These are phyloP conservation scores for Pachyseris speciosa DNA, from an alignment of 64 coral and sea anemone species.

Conservation along the genomic window DNA sequence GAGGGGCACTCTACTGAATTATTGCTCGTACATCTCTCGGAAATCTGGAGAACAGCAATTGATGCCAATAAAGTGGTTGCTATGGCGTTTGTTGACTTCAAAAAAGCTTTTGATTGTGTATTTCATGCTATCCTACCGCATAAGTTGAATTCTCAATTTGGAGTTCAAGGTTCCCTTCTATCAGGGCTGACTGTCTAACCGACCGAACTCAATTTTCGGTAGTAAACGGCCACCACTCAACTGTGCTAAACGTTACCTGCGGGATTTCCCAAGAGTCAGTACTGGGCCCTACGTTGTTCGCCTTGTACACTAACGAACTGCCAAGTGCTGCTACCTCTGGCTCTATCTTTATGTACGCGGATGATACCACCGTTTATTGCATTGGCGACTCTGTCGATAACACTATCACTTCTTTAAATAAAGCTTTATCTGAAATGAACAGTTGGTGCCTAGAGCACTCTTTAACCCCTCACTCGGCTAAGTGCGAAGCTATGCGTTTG, in stretches of 20 bases:
- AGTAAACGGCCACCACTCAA: not conserved
- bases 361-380: not conserved
- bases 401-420: not conserved
- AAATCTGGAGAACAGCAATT: not conserved
- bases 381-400: not conserved
- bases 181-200: not conserved
- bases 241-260: not conserved
- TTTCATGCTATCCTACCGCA: not conserved
- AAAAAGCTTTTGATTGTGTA: not conserved
- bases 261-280: conserved; percentile 8
- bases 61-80: not conserved
- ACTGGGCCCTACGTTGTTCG: not conserved
- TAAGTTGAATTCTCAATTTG: not conserved
- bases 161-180: not conserved
- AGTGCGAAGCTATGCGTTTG: not conserved
- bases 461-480: not conserved
- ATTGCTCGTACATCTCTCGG: not conserved
- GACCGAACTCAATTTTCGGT: not conserved
- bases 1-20: not conserved
- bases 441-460: conserved; percentile 1
- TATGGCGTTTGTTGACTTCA: not conserved
- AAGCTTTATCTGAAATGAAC: not conserved
- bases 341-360: not conserved
- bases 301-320: not conserved
- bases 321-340: not conserved